Evolutionary conservation across 2,888 invertebrate species (phyloP), one percentile per base, ranked within the genome.

Genomic region (Melikaiella ostensackeni): DNA sequence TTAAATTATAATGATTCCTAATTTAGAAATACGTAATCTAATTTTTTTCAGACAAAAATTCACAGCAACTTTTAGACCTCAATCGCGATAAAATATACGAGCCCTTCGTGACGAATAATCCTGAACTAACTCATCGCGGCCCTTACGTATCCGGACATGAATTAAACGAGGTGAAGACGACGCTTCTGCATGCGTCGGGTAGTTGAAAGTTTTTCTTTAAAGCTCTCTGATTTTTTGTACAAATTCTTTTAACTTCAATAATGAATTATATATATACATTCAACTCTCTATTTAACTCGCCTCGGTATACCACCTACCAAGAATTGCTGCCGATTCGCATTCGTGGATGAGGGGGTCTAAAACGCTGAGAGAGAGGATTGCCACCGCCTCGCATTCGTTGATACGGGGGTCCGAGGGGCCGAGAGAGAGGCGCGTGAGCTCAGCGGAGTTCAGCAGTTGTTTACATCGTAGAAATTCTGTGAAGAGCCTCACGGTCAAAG

Each of bases 131-230:
- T 61, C 91, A 90, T 73, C 85, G 91, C 61, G 87, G 86, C 24
- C 83, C 85, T 9, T 89, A 89, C 66, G 78, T 87, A 5, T 89
- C 89, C 19, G 87, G 85, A 57, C 89, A 91, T 16, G 91, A 91
- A 46, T 84, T 91, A 2, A 88, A 83, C 59, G 91, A 91, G 82
- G 91, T 91, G 9, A 90, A 90, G 30, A 90, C 89, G 21, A 89
- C 89, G 7, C 81, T 91, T 19, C 80, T 91, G 24, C 89, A 91
- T 21, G 89, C 87, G 4, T 88, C 88, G 16, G 88, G 87, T 38
- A 91, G 89, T 83, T 90, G 86, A 86, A 79, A 83, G 42, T 70
- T n/a, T 27, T 70, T 19, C 9, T 30, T 30, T 21, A 50, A 70
- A 33, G n/a, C 27, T 30, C 42, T 66, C 30, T 70, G 50, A 70